These are phyloP conservation scores for Oriolus oriolus DNA, from an alignment of 2,113 vertebrate species.

Conservation along the genomic window DNA sequence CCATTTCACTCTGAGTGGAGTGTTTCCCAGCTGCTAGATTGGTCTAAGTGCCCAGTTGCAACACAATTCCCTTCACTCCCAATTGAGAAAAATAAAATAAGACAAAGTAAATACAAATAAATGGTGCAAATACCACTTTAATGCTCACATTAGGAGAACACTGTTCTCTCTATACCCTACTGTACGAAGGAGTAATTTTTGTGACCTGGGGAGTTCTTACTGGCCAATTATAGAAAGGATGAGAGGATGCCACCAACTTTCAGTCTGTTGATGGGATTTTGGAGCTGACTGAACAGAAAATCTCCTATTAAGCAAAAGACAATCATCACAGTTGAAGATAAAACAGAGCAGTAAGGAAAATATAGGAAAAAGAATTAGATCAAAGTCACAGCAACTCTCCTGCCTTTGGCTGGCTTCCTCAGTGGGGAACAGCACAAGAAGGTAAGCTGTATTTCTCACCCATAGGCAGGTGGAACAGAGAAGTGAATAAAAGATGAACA, in stretches of 20 bases:
- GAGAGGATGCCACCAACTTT: not conserved
- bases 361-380: not conserved
- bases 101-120: constrained; percentile 7
- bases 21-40: not conserved
- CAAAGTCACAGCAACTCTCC: not conserved
- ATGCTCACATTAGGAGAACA: not conserved
- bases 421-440: not conserved
- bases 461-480: not conserved
- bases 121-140: constrained; percentile 7
- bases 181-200: not conserved
- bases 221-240: not conserved
- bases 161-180: not conserved
- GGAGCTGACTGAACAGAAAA: not conserved
- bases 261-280: not conserved
- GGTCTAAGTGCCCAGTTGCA: constrained; percentile 8
- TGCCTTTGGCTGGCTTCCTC: not conserved
- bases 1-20: not conserved
- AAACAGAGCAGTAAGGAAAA: not conserved
- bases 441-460: not conserved
- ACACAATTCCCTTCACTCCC: not conserved
- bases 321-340: not conserved
- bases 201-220: not conserved
- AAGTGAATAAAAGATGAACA: not conserved
- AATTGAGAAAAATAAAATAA: not conserved
- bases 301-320: not conserved